Conservation (phyloP, 1,140 invertebrate species). For the Drosophila paulistorum region DNA sequence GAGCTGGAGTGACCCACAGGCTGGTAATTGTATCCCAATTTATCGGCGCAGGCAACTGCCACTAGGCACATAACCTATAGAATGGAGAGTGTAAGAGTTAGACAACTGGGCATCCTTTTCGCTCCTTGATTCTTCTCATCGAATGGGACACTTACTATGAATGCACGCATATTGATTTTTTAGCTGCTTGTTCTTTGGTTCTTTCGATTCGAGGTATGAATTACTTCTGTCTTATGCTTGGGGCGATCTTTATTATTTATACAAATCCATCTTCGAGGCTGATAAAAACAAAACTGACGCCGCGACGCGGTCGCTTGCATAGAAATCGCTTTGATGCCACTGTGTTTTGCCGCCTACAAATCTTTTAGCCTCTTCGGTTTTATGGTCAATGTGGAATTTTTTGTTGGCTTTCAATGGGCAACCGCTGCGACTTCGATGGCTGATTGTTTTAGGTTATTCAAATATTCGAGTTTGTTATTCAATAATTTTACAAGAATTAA, state of each 20-base stretch:
- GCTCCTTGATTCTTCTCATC: constrained; percentile 11
- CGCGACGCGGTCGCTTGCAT: constrained; percentile 56
- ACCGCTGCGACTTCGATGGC: constrained; percentile 26
- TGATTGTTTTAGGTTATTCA: constrained; percentile 69
- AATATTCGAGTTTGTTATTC: constrained; percentile 71
- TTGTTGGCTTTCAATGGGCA: constrained; percentile 69
- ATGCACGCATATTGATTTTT: constrained; percentile 67
- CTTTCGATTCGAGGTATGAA: constrained; percentile 58
- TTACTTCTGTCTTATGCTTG: constrained; percentile 63
- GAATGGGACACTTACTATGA: constrained; percentile 60
- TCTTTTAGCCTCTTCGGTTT: constrained; percentile 60
- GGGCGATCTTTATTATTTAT: constrained; percentile 75
- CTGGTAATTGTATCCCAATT: constrained; percentile 77
- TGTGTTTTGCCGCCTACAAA: constrained; percentile 77
- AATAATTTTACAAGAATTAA: constrained; percentile 80
- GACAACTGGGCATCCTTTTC: not conserved
- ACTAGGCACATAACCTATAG: constrained; percentile 67
- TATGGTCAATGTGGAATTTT: constrained; percentile 71
- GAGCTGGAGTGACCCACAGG: constrained; percentile 59
- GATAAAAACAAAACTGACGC: constrained; percentile 72
- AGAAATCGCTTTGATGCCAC: constrained; percentile 74
- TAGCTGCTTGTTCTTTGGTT: constrained; percentile 48
- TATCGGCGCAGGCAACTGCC: constrained; percentile 74
- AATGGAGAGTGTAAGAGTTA: too few species aligned
- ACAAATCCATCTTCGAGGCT: constrained; percentile 78